Evolutionary conservation across 2,113 vertebrate species (phyloP), one percentile per base, ranked within the genome.

Genomic region (Rhegmatorhina hoffmannsi): DNA sequence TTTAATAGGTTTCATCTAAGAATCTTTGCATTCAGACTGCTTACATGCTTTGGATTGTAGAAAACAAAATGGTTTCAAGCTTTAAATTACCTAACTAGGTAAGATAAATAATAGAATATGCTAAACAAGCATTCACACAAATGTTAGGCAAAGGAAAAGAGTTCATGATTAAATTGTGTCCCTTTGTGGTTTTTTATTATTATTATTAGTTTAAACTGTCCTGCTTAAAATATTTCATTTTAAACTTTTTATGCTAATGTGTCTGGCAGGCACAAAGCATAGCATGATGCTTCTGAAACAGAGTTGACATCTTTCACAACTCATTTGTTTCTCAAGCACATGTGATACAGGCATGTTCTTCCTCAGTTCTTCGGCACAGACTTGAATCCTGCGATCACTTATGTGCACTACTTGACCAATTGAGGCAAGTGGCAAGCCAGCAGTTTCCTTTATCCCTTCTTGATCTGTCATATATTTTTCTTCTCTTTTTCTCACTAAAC

Each of bases 351-450:
- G 3, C 15, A 33, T 49, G 16, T 8, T 63, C 91, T 75, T 12
- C 9, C 18, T 2, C 28, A 31, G 3, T 25, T 85, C 40, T 78
- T 88, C 33, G 44, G 9, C 1, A 0, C 38, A 26, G 7, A 36
- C 31, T 46, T 82, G 62, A 66, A 47, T 52, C 12, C 34, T 62
- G 25, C 0, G 4, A 47, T 43, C 3, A 20, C 3, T 21, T 73
- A 21, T 13, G n/a, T 53, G 12, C 1, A 11, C 10, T 76, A 1
- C 29, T 43, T 5, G 2, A 49, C 4, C 14, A 21, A 19, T 12
- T 9, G 31, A 79, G 14, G 20, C 10, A 47, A 58, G 13, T 15
- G 23, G 18, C 19, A 56, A 58, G 5, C 29, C 43, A 79, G 13
- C 20, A 53, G 15, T 36, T 89, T 66, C n/a, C 21, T 83, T 60